Evolutionary conservation across 2,797 vertebrate species (phyloP).

Genomic region (Paratrypauchen microcephalus): DNA sequence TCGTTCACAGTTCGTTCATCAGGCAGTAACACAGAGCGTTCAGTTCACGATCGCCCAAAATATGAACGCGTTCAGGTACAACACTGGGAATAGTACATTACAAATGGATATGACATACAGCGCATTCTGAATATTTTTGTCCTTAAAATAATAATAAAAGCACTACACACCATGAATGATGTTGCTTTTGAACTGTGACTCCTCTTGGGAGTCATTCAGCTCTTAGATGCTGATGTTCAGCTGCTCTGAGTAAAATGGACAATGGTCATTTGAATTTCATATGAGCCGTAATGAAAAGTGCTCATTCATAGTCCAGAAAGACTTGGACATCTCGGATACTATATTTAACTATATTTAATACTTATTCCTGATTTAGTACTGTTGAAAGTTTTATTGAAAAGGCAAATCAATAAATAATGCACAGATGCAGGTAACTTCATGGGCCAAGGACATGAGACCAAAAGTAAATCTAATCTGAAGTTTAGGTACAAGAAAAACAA

Average conservation of each 20-base stretch:
- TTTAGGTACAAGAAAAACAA: too few species aligned
- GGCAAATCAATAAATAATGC: not conserved
- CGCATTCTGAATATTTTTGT: not conserved
- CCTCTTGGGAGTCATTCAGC: not conserved
- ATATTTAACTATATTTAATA: constrained; percentile 1
- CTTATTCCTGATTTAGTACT: not conserved
- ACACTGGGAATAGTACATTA: too few species aligned
- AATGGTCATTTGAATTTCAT: constrained; percentile 8
- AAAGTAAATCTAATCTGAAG: too few species aligned
- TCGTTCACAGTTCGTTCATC: too few species aligned
- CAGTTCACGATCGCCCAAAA: too few species aligned
- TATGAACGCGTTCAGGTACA: too few species aligned
- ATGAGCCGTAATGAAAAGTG: constrained; percentile 1
- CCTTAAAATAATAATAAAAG: not conserved
- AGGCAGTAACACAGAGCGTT: too few species aligned
- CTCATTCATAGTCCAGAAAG: not conserved
- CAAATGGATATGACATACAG: too few species aligned
- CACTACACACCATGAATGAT: too few species aligned
- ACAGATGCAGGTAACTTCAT: too few species aligned
- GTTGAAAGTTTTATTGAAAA: not conserved
- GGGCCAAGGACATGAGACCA: too few species aligned
- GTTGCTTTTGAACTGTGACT: not conserved
- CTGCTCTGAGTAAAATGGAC: not conserved
- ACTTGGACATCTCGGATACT: not conserved
- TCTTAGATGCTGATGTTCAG: not conserved